Evolutionary conservation across 2,888 invertebrate species (phyloP), one percentile per base, ranked within the genome.

Genomic region (Heliconius hortense): DNA sequence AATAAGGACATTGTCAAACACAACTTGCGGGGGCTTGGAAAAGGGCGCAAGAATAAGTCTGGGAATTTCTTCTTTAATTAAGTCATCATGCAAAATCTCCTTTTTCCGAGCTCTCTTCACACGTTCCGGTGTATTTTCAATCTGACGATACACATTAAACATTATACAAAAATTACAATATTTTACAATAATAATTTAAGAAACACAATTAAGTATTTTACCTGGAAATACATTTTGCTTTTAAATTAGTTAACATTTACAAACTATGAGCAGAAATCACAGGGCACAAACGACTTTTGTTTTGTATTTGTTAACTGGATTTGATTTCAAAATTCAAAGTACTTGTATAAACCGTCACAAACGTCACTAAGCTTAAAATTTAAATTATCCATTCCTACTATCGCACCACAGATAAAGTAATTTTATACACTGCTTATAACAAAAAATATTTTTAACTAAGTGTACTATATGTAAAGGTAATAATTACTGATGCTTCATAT

Each of bases 1-100:
- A 75, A 96, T 89, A 10, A 93, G 88, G 75, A 96, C 95, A 91
- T 96, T 94, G 79, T 96, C 96, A 83, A 96, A 96, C n/a, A 95
- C 92, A 26, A 96, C 94, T 89, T 95, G 95, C 4, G 96, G 95
- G 81, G 95, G 95, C 74, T 94, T 89, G n/a, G 95, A 94, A 88
- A 96, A 96, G 2, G 96, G 96, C 18, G 95, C 96, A 82, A 96
- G 90, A 66, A 94, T 87, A 21, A 96, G 92, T 66, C 93, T 87
- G 48, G 94, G 92, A 31, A 89, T 86, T 85, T 94, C 94, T 80
- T 95, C 94, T 74, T 89, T 88, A 1, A 91, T 89, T 18, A 84
- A 84, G 39, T 84, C 84, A 60, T 87, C 85, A 13, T 83, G 79
- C 0, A 82, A 86, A 82, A 88, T 80, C 87, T 91, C 81, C 79